These are phyloP conservation scores for Hydractinia echinata DNA, from an alignment of 30 jellyfish, hydroid and myxozoan species.

Conservation along the genomic window DNA sequence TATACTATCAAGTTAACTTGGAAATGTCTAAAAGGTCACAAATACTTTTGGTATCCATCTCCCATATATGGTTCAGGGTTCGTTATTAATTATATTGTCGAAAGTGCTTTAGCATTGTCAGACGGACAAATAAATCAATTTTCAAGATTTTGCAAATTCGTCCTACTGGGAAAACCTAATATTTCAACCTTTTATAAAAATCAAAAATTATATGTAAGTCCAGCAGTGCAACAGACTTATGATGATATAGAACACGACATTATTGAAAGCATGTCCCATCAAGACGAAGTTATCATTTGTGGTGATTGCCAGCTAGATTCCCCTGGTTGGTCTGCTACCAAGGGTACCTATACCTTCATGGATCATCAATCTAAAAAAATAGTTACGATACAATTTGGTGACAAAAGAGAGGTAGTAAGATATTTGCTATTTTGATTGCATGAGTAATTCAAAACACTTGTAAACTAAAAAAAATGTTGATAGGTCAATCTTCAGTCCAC, in stretches of 20 bases:
- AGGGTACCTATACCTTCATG: conserved; percentile 36
- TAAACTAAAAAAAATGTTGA: background rate
- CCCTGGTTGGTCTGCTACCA: conserved; percentile 42
- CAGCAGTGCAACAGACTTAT: conserved; percentile 40
- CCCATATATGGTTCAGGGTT: conserved; percentile 32
- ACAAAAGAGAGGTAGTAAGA: background rate
- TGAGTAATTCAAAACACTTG: too few species aligned
- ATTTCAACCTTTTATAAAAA: conserved; percentile 21
- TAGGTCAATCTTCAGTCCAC: conserved; percentile 43
- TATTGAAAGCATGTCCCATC: too few species aligned
- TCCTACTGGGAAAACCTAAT: background rate
- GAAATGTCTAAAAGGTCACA: conserved; percentile 19
- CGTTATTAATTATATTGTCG: conserved; percentile 11
- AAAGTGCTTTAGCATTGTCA: conserved; percentile 28
- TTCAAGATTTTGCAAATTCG: conserved; percentile 18
- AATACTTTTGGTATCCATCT: conserved; percentile 34
- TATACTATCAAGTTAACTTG: conserved; percentile 22
- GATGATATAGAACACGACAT: too few species aligned
- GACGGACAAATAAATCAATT: conserved; percentile 40
- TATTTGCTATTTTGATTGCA: too few species aligned
- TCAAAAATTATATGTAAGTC: conserved; percentile 30
- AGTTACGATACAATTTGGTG: conserved; percentile 36
- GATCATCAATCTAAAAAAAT: conserved; percentile 18
- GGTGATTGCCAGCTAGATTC: conserved; percentile 54
- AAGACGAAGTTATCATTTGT: conserved; percentile 7